Evolutionary conservation across 23 tunicate species (phyloP), one percentile per base, ranked within the genome.

Genomic region (Trididemnum miniatum): DNA sequence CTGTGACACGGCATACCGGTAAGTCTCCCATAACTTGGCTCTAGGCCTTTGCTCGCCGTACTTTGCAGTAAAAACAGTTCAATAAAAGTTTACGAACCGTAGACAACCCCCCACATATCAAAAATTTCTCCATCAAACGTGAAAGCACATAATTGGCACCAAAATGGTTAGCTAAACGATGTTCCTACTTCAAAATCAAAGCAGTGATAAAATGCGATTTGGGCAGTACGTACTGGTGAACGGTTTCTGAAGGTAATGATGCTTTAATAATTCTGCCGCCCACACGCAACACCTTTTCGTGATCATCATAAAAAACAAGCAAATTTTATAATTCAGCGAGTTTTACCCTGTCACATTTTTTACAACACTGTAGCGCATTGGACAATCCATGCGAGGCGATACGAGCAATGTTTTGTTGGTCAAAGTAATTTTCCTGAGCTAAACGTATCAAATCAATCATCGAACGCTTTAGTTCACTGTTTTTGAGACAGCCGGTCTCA

Each of bases 211-310:
- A 27, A 73, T 39, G 57, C 29, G 3, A 22, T 39, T 39, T 73
- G 31, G 79, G 79, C 57, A 73, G 28, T 12, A 73, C 38, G 15
- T 20, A 73, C 29, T 73, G 79, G 31, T 73, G 79, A n/a, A 39
- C 28, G 3, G 29, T 37, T 73, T 73, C 79, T 2, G 18, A 5
- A 37, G 59, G 79, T 34, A 73, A 39, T 22, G 59, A 20, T 2
- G 59, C 29, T 12, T 73, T 73, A 2, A 39, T 29, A n/a, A 73
- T 73, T 37, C 79, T 37, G 59, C 79, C 79, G 4, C 79, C 79
- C 5, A 73, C 79, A 1, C 79, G 57, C 79, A 73, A 39, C 31
- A 40, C 31, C 22, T 40, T 20, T 22, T 5, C 30, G 38, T 7
- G 2, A 22, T 24, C 25, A 39, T 73, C 79, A 24, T 37, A 73